Percentiles rank a stretch among this genome's conserved stretches.
Conservation (phyloP, 2,888 invertebrate species). For the Pheosia gnoma region DNA sequence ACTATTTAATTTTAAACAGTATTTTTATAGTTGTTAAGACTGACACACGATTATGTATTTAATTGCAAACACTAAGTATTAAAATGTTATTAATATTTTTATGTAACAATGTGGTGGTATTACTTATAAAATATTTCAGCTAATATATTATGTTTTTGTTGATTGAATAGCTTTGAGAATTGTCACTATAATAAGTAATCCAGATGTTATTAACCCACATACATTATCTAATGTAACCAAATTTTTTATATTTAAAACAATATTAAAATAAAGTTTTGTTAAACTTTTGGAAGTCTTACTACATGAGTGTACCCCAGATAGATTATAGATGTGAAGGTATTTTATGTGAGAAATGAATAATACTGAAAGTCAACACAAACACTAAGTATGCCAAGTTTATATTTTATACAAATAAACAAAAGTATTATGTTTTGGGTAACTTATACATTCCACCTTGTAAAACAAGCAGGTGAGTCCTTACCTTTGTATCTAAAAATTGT, state of each 20-base stretch:
- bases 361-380: background rate
- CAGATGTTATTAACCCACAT: conserved; percentile 72
- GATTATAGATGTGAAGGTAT: no score
- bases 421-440: conserved; percentile 88
- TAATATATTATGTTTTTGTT: conserved; percentile 61
- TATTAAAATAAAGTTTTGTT: conserved; percentile 73
- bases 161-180: conserved; percentile 57
- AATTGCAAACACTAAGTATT: conserved; percentile 73
- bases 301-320: no score
- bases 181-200: conserved; percentile 64
- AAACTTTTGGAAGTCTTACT: conserved; percentile 47
- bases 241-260: conserved; percentile 68
- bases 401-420: background rate
- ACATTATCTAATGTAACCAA: conserved; percentile 73
- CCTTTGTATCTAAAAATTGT: conserved; percentile 96
- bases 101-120: conserved; percentile 67
- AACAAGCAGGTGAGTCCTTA: conserved; percentile 93
- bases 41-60: conserved; percentile 73
- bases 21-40: conserved; percentile 80
- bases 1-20: conserved; percentile 68
- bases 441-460: conserved; percentile 95
- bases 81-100: conserved; percentile 63
- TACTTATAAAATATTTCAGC: conserved; percentile 64
- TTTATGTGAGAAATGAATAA: no score
- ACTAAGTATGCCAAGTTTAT: background rate